Conservation (phyloP, 1,140 invertebrate genomes). For the Saxidomus purpurata region DNA sequence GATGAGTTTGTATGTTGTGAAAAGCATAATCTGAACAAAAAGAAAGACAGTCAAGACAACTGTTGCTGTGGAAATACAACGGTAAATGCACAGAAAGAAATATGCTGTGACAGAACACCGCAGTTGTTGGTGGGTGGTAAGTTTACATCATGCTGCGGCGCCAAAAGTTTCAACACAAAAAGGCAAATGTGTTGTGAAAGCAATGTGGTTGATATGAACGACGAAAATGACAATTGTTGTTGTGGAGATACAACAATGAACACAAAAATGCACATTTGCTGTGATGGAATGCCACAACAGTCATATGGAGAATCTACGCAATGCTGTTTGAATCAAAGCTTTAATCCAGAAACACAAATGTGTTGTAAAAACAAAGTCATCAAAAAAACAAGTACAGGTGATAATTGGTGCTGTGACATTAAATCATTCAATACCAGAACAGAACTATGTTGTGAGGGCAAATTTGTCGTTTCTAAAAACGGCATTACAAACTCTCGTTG, state of each 20-base stretch:
- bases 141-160: conserved; percentile 22
- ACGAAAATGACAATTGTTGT: conserved; percentile 52
- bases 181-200: conserved; percentile 17
- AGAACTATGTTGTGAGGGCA: conserved; percentile 42
- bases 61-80: conserved; percentile 57
- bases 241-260: conserved; percentile 48
- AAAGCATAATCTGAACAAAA: conserved; percentile 5
- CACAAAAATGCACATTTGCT: conserved; percentile 31
- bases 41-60: conserved; percentile 8
- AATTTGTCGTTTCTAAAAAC: neutral
- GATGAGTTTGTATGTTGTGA: conserved; percentile 3
- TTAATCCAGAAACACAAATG: conserved; percentile 36
- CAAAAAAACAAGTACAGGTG: neutral
- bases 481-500: neutral
- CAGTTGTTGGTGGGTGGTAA: neutral
- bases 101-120: conserved; percentile 46
- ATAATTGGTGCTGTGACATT: conserved; percentile 40
- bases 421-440: conserved; percentile 17
- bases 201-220: neutral
- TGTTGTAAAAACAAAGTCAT: conserved; percentile 21
- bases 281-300: conserved; percentile 20
- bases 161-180: conserved; percentile 9
- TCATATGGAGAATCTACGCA: neutral
- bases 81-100: conserved; percentile 34
- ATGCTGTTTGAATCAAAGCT: conserved; percentile 39